phyloP scores from a whole-genome alignment of 2,113 vertebrate genomes.

The Amazona guildingii region DNA sequence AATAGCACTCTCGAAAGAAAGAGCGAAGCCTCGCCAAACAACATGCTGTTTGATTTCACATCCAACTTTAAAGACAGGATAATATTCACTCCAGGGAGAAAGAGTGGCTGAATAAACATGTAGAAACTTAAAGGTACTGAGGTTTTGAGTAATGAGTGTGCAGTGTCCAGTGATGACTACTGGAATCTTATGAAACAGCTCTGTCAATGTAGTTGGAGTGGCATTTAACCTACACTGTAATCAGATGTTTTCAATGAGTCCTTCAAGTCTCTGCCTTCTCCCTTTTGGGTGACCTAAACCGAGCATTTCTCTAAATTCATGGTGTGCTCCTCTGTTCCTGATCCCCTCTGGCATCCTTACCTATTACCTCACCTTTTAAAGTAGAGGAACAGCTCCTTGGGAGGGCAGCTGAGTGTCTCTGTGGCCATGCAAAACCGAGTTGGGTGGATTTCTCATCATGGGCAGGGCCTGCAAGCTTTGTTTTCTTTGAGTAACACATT shows the following conservation, averaged over 20 bases:
- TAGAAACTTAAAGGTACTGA: background rate
- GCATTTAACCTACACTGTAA: background rate
- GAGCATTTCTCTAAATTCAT: accelerated
- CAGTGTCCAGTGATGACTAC: background rate
- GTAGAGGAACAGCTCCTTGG: background rate
- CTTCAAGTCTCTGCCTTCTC: background rate
- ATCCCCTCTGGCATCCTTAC: background rate
- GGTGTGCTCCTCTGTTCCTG: background rate
- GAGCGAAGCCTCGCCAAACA: constrained; percentile 17
- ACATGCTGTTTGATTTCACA: constrained; percentile 39
- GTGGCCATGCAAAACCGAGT: background rate
- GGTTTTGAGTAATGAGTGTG: background rate
- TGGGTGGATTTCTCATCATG: background rate
- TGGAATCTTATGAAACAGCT: background rate
- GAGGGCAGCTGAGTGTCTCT: background rate
- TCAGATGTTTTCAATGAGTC: background rate
- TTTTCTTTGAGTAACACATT: background rate
- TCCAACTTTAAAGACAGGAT: constrained; percentile 33
- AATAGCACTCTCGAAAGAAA: background rate
- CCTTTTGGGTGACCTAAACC: background rate
- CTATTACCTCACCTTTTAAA: background rate
- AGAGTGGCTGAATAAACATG: constrained; percentile 19
- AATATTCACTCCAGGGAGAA: constrained; percentile 25
- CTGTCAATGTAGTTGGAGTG: background rate
- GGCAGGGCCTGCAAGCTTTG: background rate